Percentiles rank a stretch among this genome's conserved stretches.
These are phyloP conservation scores for Mus spicilegus DNA, from an alignment of 2,113 vertebrate species.

Conservation along the genomic window DNA sequence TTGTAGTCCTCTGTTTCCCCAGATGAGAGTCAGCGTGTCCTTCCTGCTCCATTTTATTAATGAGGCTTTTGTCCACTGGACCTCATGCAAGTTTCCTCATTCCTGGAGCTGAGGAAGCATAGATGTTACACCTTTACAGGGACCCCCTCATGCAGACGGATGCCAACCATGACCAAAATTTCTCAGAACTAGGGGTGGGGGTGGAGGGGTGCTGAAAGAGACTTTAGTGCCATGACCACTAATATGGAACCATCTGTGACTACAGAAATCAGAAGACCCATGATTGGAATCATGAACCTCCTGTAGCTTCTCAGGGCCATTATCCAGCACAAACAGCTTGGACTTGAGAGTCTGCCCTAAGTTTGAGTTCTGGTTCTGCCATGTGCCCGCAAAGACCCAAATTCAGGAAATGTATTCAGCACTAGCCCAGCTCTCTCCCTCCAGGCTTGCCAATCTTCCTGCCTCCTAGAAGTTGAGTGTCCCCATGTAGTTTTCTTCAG, in stretches of 20 bases:
- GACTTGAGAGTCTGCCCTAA: neutral
- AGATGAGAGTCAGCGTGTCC: no score
- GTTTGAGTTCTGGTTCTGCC: neutral
- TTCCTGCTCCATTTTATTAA: neutral
- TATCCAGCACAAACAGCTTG: neutral
- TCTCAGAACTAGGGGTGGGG: neutral
- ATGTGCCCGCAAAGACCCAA: neutral
- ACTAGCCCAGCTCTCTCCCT: no score
- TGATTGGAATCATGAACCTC: neutral
- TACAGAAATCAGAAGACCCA: neutral
- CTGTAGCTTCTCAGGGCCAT: neutral
- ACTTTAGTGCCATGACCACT: neutral
- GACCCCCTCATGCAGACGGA: neutral
- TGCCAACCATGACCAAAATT: neutral
- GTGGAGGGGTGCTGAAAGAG: neutral
- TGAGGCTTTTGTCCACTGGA: neutral
- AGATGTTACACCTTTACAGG: neutral
- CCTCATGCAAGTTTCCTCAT: fast-evolving
- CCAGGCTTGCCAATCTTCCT: neutral
- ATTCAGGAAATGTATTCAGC: neutral
- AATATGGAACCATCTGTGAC: neutral
- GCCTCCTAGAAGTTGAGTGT: neutral
- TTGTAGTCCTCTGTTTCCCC: neutral
- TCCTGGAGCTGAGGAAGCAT: no score
- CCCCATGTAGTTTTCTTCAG: neutral